Evolutionary conservation across 1,140 invertebrate species (phyloP).

Genomic region (Patella vulgata): DNA sequence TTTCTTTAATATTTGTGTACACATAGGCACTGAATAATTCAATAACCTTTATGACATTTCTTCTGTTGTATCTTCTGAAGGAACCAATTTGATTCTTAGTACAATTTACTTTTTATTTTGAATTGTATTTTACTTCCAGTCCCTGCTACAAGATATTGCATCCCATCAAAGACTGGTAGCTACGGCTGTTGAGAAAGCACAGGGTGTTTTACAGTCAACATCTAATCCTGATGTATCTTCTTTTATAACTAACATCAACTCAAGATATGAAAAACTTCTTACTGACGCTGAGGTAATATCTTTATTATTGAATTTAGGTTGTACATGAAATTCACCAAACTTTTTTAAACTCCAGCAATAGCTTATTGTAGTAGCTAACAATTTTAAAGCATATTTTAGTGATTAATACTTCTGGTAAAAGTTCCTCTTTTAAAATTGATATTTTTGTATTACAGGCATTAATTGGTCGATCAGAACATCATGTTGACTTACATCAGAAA

Average conservation of each 20-base stretch:
- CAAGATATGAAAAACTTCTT: conserved; percentile 76
- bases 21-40: too few relatives aligned
- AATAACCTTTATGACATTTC: too few relatives aligned
- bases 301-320: neutral
- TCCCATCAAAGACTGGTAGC: conserved; percentile 91
- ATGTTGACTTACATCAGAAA: conserved; percentile 82
- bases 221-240: conserved; percentile 70
- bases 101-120: too few relatives aligned
- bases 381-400: neutral
- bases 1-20: too few relatives aligned
- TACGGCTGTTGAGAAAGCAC: conserved; percentile 87
- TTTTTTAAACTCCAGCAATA: too few relatives aligned
- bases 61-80: too few relatives aligned
- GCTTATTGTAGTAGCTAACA: too few relatives aligned
- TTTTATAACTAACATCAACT: conserved; percentile 72
- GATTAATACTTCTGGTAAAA: too few relatives aligned
- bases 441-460: conserved; percentile 72
- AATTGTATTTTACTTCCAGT: conserved; percentile 68
- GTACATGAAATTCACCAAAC: too few relatives aligned
- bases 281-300: conserved; percentile 56
- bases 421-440: too few relatives aligned
- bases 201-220: conserved; percentile 74
- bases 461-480: conserved; percentile 81
- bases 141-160: conserved; percentile 86
- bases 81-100: too few relatives aligned